Evolutionary conservation across 2,797 vertebrate genomes (phyloP), one percentile per base, ranked within the genome.

Genomic region (Tangara arthus): DNA sequence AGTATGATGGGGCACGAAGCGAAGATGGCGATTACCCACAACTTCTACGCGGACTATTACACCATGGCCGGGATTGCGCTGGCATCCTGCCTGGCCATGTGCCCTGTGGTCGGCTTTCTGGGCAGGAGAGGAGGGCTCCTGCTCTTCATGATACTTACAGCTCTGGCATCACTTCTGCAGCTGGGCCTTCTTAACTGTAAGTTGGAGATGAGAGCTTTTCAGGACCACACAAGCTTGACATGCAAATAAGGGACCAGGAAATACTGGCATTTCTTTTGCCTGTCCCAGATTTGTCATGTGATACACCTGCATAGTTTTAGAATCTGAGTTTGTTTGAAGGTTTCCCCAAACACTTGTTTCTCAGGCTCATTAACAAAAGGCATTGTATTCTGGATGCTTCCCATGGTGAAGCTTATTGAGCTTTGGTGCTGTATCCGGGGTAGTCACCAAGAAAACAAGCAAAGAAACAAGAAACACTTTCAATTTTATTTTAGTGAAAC

Each of bases 61-160:
- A 99, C 98, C 84, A 99, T 98, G 98, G 99, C 98, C 13, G 98
- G 99, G 89, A 99, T 99, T 3, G 98, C 99, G 0, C 98, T 99
- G 98, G 98, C 98, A 0, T 99, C 99, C 87, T 99, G 99, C 96
- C 97, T 99, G 96, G 98, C 98, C 12, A 98, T 99, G 98, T 99
- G 99, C 84, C 98, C 99, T 0, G 99, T 99, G 5, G 99, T 99
- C 14, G 97, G 98, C 15, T 97, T 99, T 84, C 98, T 99, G 97
- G 99, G 99, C 7, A 98, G 99, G 72, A 98, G 99, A n/a, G 99
- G 99, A 5, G 99, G 99, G 24, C 98, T 99, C 75, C 98, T 99
- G 79, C 98, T 99, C 95, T 99, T 99, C 96, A 99, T 99, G 99
- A 99, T 99, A 92, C 98, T 99, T 82, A 99, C 99, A 2, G 99